These are phyloP conservation scores for Ectropis grisescens DNA, from an alignment of 1,140 invertebrate species.

Conservation along the genomic window DNA sequence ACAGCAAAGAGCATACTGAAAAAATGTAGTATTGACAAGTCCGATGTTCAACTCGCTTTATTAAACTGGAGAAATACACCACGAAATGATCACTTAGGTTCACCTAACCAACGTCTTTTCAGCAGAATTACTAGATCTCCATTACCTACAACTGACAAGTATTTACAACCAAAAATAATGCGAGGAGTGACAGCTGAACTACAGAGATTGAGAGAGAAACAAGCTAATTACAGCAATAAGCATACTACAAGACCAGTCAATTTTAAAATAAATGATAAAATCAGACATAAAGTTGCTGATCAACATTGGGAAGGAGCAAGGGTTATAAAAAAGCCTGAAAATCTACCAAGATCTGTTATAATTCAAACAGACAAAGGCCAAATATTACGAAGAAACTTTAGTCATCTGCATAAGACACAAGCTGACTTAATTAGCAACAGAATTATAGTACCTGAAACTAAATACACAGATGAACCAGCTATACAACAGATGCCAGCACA, in stretches of 20 bases:
- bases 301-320: conserved; percentile 13
- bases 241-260: conserved; percentile 8
- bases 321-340: conserved; percentile 12
- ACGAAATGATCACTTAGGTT: conserved; percentile 11
- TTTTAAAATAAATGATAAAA: conserved; percentile 9
- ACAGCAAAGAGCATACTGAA: background rate
- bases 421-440: conserved; percentile 8
- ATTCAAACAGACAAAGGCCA: conserved; percentile 13
- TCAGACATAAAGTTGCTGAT: conserved; percentile 13
- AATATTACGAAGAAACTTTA: conserved; percentile 10
- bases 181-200: conserved; percentile 10
- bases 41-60: conserved; percentile 4
- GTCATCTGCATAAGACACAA: conserved; percentile 13
- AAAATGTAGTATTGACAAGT: background rate
- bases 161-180: conserved; percentile 15
- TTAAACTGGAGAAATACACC: conserved; percentile 9
- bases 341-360: conserved; percentile 13
- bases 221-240: conserved; percentile 7
- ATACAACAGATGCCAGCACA: conserved; percentile 6
- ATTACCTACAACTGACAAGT: conserved; percentile 8
- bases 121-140: conserved; percentile 6
- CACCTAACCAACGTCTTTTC: conserved; percentile 8
- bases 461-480: conserved; percentile 6
- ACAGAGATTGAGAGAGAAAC: conserved; percentile 10
- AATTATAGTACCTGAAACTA: conserved; percentile 9